These are phyloP conservation scores for Tetrapedia diversipes DNA, from an alignment of 2,888 invertebrate species.

Conservation along the genomic window DNA sequence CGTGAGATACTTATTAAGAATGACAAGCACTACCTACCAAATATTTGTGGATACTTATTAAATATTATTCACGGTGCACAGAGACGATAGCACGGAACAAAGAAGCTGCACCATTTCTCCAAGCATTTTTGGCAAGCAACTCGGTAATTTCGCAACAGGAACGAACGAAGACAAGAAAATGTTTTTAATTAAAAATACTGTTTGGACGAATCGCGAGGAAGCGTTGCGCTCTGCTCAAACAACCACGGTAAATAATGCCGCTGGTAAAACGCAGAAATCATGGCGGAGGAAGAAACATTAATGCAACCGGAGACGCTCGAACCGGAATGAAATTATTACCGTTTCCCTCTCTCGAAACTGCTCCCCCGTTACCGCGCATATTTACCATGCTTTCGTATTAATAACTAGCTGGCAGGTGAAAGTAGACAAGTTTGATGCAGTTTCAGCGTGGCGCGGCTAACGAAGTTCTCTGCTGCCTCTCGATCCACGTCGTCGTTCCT, in stretches of 20 bases:
- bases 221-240: neutral
- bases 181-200: neutral
- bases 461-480: conserved; percentile 43
- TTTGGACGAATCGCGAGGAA: neutral
- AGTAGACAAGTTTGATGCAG: conserved; percentile 44
- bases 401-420: conserved; percentile 47
- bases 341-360: conserved; percentile 31
- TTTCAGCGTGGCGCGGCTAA: conserved; percentile 36
- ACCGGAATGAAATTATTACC: conserved; percentile 41
- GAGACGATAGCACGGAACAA: no score
- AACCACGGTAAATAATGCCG: conserved; percentile 6
- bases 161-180: no score
- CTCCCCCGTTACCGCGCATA: conserved; percentile 37
- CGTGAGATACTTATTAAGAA: no score
- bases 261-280: neutral
- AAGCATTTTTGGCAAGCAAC: no score
- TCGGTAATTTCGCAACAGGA: no score
- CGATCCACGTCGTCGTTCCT: conserved; percentile 17
- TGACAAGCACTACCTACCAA: no score
- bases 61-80: no score
- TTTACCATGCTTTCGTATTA: conserved; percentile 50
- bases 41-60: no score
- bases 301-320: conserved; percentile 21
- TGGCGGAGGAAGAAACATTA: neutral
- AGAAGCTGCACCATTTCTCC: no score